Conservation (phyloP, 2,113 vertebrate species). For the Phalacrocorax pelagicus region DNA sequence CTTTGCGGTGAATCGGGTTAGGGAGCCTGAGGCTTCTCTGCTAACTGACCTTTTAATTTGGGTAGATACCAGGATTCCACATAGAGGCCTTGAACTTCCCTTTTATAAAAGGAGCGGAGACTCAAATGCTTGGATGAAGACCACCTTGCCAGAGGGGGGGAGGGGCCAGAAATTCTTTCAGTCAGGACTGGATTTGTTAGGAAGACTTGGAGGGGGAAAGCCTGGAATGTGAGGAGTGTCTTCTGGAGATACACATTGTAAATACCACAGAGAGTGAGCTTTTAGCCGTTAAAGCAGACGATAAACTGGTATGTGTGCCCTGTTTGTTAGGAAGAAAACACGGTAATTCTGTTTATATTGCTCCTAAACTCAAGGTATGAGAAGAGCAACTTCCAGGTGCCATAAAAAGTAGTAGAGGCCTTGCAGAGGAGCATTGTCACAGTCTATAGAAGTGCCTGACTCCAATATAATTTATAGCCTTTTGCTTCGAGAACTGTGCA, state of each 20-base stretch:
- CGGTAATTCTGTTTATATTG: neutral
- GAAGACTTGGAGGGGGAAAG: neutral
- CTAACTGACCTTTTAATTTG: too few relatives aligned
- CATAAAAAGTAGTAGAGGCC: rapidly evolving
- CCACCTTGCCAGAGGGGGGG: rapidly evolving
- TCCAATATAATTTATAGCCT: neutral
- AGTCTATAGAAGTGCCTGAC: neutral
- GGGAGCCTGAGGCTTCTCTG: neutral
- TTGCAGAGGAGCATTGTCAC: neutral
- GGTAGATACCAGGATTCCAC: rapidly evolving
- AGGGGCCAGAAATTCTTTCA: neutral
- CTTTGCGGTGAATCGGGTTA: neutral
- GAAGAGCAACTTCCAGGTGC: neutral
- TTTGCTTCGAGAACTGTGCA: neutral
- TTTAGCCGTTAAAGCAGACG: too few relatives aligned
- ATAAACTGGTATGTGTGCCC: rapidly evolving
- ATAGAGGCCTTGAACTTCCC: rapidly evolving
- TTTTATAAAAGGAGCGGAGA: neutral
- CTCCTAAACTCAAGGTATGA: neutral
- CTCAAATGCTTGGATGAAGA: neutral
- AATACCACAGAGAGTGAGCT: neutral
- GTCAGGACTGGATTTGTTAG: rapidly evolving
- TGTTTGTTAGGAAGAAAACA: neutral
- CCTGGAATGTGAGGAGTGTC: too few relatives aligned
- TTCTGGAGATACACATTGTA: neutral